Percentiles rank a stretch among this genome's conserved stretches.
phyloP scores from a whole-genome alignment of 2,888 invertebrate genomes.

The Protophormia terraenovae region DNA sequence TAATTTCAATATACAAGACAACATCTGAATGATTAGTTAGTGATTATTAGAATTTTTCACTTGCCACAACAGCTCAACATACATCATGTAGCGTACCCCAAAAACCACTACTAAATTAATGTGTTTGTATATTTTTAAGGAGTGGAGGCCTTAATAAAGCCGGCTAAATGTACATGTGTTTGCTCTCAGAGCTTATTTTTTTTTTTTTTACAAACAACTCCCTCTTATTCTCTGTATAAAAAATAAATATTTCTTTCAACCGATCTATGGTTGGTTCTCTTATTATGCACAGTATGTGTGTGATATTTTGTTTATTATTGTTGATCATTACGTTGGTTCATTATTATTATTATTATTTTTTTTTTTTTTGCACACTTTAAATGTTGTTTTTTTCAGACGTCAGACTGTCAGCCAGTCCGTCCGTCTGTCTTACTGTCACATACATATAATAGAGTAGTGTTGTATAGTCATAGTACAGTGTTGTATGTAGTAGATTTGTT shows the following conservation, averaged over 20 bases:
- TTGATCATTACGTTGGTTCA: slow-evolving; percentile 46
- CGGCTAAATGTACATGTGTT: background rate
- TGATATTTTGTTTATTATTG: slow-evolving; percentile 41
- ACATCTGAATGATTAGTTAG: too few relatives aligned
- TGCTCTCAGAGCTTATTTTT: background rate
- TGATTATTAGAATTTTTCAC: too few relatives aligned
- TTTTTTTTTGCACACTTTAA: slow-evolving; percentile 22
- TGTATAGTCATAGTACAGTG: slow-evolving; percentile 13
- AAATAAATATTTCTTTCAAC: background rate
- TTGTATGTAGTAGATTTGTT: slow-evolving; percentile 23
- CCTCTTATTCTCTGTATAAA: background rate
- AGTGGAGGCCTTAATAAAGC: slow-evolving; percentile 49
- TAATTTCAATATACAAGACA: too few relatives aligned
- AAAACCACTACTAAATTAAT: background rate
- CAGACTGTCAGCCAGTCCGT: background rate
- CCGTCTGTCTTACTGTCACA: background rate
- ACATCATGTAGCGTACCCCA: background rate
- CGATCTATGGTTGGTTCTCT: background rate
- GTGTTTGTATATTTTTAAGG: slow-evolving; percentile 43
- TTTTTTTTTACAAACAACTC: background rate
- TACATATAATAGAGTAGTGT: slow-evolving; percentile 12
- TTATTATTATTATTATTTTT: slow-evolving; percentile 6
- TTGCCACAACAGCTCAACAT: too few relatives aligned
- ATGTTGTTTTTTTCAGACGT: slow-evolving; percentile 5
- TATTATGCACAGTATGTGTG: background rate